phyloP scores from a whole-genome alignment of 2,113 vertebrate species.

The Callorhinus ursinus region DNA sequence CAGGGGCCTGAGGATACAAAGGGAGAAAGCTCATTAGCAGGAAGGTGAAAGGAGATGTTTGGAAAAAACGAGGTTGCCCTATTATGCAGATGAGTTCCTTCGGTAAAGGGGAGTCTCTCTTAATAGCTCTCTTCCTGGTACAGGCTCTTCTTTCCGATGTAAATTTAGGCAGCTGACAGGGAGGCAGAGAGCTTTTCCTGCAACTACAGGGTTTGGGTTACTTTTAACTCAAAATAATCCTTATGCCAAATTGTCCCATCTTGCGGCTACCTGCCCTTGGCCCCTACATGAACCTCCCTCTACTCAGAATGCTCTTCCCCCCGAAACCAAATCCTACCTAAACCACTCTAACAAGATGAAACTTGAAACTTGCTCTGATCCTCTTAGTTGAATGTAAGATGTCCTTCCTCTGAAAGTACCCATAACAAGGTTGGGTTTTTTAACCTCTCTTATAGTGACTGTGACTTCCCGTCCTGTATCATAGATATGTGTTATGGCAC shows the following conservation, averaged over 20 bases:
- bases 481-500: background rate
- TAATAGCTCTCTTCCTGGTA: background rate
- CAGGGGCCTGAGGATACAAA: background rate
- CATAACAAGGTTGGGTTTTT: background rate
- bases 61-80: background rate
- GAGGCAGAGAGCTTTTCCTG: background rate
- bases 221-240: background rate
- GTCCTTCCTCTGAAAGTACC: background rate
- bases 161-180: background rate
- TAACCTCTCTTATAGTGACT: background rate
- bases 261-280: background rate
- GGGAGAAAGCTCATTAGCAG: background rate
- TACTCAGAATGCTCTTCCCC: background rate
- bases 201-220: background rate
- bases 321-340: background rate
- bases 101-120: background rate
- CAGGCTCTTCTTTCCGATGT: background rate
- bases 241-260: background rate
- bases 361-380: background rate
- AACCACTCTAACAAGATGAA: background rate
- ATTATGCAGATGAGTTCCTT: background rate
- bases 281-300: background rate
- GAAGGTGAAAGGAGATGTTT: background rate
- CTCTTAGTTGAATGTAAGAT: background rate
- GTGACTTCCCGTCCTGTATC: background rate